Evolutionary conservation across 2,113 vertebrate genomes (phyloP), one percentile per base, ranked within the genome.

Genomic region (Oreamnos americanus): DNA sequence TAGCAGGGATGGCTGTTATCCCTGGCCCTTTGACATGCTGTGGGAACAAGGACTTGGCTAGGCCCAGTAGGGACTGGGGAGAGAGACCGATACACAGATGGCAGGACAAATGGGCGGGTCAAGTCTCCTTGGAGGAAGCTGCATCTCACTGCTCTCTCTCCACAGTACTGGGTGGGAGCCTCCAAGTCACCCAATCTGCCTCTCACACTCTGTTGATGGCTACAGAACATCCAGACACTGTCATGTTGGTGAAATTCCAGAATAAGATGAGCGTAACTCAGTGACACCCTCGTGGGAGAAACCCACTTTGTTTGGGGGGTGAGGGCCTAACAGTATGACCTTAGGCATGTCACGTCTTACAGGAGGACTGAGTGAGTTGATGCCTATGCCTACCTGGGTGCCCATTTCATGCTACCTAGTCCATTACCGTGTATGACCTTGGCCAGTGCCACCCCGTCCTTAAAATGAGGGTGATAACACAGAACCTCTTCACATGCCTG

Each of bases 251-350:
- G 15, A 55, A 11, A 21, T 1, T 28, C 49, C 81, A 83, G 45
- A 57, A 4, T 5, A 7, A 0, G 3, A n/a, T 0, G 25, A 76
- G 36, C 19, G 0, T n/a, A 5, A 58, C 14, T 76, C 39, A 43
- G 36, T 4, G 0, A 11, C 17, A 21, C 21, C 12, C 14, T 14
- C 1, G 1, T 21, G 3, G 26, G 13, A 13, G 58, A 30, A 13
- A 3, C 51, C 28, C 30, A n/a, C 51, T 39, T 55, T 33, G 36
- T 49, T 49, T 43, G 13, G 55, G 8, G 30, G 23, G 10, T 36
- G 30, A 39, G 55, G 60, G 60, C 19, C 9, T 39, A 33, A 8
- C 62, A 21, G 4, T 3, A 15, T 21, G 60, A 17, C 9, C 64
- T 58, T 28, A 57, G 39, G 45, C 49, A 25, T 12, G 33, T 51